phyloP scores from a whole-genome alignment of 2,888 invertebrate genomes.

The Lasius platythorax region DNA sequence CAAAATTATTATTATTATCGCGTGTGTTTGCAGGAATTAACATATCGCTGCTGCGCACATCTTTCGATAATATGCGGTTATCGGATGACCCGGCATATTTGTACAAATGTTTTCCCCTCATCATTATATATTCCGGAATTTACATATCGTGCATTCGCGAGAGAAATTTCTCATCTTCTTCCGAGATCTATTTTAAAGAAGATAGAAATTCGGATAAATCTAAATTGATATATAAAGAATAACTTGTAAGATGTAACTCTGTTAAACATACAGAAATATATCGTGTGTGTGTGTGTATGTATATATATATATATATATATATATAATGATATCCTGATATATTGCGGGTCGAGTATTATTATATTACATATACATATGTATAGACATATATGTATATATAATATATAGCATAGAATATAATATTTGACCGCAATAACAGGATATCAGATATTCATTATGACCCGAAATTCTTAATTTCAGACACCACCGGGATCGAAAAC shows the following conservation, averaged over 20 bases:
- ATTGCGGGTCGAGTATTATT: no score
- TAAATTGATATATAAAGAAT: not conserved
- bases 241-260: not conserved
- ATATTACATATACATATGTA: not conserved
- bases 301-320: not conserved
- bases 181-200: not conserved
- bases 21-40: slow-evolving; percentile 37
- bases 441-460: slow-evolving; percentile 18
- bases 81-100: slow-evolving; percentile 30
- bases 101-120: slow-evolving; percentile 45
- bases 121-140: slow-evolving; percentile 41
- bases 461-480: not conserved
- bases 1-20: slow-evolving; percentile 11
- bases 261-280: not conserved
- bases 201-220: not conserved
- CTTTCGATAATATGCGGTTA: slow-evolving; percentile 36
- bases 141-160: slow-evolving; percentile 3
- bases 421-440: not conserved
- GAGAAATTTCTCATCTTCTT: not conserved
- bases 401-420: not conserved
- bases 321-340: no score
- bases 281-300: no score
- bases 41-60: slow-evolving; percentile 43
- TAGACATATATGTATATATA: no score
- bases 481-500: not conserved